Evolutionary conservation across 1,140 invertebrate species (phyloP).

Genomic region (Trichomalopsis sarcophagae): DNA sequence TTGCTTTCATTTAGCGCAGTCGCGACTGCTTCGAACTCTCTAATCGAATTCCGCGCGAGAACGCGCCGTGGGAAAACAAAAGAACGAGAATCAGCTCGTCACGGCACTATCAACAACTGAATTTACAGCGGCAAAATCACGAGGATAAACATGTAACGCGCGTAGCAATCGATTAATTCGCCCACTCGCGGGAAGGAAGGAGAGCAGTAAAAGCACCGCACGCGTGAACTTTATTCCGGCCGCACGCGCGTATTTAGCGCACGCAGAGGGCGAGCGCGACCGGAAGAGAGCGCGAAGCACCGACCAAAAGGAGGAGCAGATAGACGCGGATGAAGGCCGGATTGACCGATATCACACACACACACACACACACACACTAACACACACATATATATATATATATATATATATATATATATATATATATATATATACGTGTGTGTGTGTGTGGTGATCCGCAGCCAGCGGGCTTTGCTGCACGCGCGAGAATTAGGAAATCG

Average conservation of each 20-base stretch:
- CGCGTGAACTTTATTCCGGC: slow-evolving; percentile 1
- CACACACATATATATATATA: no score
- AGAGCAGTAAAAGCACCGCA: slow-evolving; percentile 27
- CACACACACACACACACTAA: no score
- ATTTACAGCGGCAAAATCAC: not conserved
- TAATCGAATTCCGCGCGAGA: no score
- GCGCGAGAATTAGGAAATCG: not conserved
- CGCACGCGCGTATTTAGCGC: not conserved
- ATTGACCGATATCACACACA: no score
- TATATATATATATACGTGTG: no score
- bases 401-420: no score
- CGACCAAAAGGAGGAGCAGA: not conserved
- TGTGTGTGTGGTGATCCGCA: no score
- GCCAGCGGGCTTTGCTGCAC: no score
- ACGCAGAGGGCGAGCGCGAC: not conserved
- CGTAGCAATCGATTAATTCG: slow-evolving; percentile 23
- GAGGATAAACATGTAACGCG: not conserved
- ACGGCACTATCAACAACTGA: no score
- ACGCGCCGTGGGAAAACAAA: no score
- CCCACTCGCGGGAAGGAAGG: not conserved
- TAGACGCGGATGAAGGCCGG: not conserved
- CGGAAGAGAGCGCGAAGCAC: not conserved
- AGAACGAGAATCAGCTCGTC: no score
- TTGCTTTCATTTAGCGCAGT: not conserved
- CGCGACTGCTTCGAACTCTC: no score